Percentiles rank a stretch among this genome's conserved stretches.
These are phyloP conservation scores for Amphimallon solstitiale DNA, from an alignment of 2,888 invertebrate genomes.

Conservation along the genomic window DNA sequence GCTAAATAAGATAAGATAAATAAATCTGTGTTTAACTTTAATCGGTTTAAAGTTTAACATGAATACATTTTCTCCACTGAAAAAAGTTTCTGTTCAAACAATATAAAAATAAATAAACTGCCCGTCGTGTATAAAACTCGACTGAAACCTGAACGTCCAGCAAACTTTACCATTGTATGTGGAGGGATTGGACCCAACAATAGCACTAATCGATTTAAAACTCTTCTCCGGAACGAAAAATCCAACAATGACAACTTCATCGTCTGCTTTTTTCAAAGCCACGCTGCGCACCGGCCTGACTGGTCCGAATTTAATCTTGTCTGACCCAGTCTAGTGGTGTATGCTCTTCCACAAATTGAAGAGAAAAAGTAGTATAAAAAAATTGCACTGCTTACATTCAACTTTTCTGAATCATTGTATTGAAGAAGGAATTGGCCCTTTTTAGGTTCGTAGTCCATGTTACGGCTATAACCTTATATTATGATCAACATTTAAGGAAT, in stretches of 20 bases:
- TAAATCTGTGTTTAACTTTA: not conserved
- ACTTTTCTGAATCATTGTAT: slow-evolving; percentile 22
- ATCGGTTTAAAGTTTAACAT: slow-evolving; percentile 3
- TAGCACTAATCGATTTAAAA: slow-evolving; percentile 28
- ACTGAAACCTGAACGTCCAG: not conserved
- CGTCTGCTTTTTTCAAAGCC: slow-evolving; percentile 3
- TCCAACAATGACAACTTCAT: slow-evolving; percentile 21
- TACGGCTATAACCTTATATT: too few relatives aligned
- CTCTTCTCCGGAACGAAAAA: slow-evolving; percentile 1
- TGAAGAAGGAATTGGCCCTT: not conserved
- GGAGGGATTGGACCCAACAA: not conserved
- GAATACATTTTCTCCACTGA: not conserved
- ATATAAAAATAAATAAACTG: slow-evolving; percentile 5
- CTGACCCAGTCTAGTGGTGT: slow-evolving; percentile 15
- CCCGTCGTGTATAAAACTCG: not conserved
- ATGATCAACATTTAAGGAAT: too few relatives aligned
- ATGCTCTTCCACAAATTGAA: not conserved
- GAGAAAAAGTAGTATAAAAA: not conserved
- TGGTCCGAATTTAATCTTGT: slow-evolving; percentile 24
- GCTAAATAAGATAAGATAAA: too few relatives aligned
- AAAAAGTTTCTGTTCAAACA: not conserved
- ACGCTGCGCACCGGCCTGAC: not conserved
- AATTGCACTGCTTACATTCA: not conserved
- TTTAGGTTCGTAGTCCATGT: too few relatives aligned
- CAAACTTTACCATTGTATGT: slow-evolving; percentile 11